Evolutionary conservation across 1,140 invertebrate genomes (phyloP).

Genomic region (Penaeus vannamei): DNA sequence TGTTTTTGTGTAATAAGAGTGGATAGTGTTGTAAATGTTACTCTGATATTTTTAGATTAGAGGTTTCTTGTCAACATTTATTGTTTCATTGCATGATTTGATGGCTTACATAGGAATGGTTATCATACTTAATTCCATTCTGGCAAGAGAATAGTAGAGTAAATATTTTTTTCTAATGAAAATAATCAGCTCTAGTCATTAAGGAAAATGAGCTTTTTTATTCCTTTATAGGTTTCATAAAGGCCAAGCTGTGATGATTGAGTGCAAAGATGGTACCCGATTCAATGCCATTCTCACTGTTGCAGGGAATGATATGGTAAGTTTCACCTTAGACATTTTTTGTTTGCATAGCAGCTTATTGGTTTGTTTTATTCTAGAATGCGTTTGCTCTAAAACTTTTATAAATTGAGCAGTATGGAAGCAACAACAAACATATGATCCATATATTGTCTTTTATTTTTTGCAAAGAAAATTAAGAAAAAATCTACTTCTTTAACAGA

Average conservation of each 20-base stretch:
- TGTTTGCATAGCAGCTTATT: slow-evolving; percentile 49
- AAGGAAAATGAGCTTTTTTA: slow-evolving; percentile 49
- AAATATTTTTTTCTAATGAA: too few relatives aligned
- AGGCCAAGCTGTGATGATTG: slow-evolving; percentile 92
- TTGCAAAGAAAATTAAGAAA: too few relatives aligned
- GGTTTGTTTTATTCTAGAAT: neutral
- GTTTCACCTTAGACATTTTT: slow-evolving; percentile 70
- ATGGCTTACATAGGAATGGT: too few relatives aligned
- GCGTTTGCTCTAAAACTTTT: neutral
- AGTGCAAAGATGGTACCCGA: slow-evolving; percentile 86
- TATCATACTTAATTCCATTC: too few relatives aligned
- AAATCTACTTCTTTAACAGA: slow-evolving; percentile 76
- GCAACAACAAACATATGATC: neutral
- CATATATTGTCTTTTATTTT: neutral
- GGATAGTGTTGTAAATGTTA: too few relatives aligned
- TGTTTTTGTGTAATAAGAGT: slow-evolving; percentile 42
- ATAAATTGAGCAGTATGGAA: too few relatives aligned
- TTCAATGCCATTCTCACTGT: slow-evolving; percentile 90
- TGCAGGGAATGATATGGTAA: slow-evolving; percentile 89
- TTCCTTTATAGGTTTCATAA: slow-evolving; percentile 83
- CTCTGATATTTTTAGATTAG: neutral
- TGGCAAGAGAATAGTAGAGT: too few relatives aligned
- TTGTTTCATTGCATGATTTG: too few relatives aligned
- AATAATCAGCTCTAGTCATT: neutral
- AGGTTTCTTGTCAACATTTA: too few relatives aligned